Evolutionary conservation across 2,113 vertebrate genomes (phyloP), one percentile per base, ranked within the genome.

Genomic region (Mungos mungo): DNA sequence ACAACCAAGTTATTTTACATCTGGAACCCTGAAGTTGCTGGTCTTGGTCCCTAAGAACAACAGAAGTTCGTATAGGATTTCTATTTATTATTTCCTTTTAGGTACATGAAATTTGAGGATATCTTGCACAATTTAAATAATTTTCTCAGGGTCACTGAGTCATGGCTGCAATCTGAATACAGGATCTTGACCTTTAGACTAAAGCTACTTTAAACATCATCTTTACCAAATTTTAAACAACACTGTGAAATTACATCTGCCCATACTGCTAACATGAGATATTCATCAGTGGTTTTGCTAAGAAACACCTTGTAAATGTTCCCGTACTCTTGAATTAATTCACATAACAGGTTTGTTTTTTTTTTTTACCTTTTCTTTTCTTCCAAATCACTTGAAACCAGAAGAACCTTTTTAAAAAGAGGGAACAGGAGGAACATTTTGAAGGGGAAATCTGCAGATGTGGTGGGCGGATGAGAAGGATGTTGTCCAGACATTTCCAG

Each of bases 191-290:
- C 16, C 41, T 95, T 81, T 45, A 77, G 25, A 94, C 54, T 60
- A 72, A 90, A 86, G 72, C 33, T 74, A 65, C 50, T 93, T 87
- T 66, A 77, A 88, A 77, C 11, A 81, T 84, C 11, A 33, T 18
- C 50, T 85, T 89, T 50, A 90, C 33, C 41, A 90, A 90, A 88
- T 86, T 96, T 84, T 81, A 86, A 93, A 71, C 25, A 93, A 71
- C 25, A 45, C 4, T 33, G 74, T 87, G 63, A 52, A 80, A 84
- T 68, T 57, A 41, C 41, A 68, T 89, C 41, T 35, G 7, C 57
- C 33, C 35, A 50, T 10, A 69, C 18, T 57, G 21, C n/a, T 81
- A 76, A 76, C 23, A 11, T 25, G 23, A 92, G 50, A 81, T 45
- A 16, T 21, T 96, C 88, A 92, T 82, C 63, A 71, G n/a, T 80